Evolutionary conservation across 2,797 vertebrate species (phyloP), one percentile per base, ranked within the genome.

Genomic region (Sebastes elongatus): DNA sequence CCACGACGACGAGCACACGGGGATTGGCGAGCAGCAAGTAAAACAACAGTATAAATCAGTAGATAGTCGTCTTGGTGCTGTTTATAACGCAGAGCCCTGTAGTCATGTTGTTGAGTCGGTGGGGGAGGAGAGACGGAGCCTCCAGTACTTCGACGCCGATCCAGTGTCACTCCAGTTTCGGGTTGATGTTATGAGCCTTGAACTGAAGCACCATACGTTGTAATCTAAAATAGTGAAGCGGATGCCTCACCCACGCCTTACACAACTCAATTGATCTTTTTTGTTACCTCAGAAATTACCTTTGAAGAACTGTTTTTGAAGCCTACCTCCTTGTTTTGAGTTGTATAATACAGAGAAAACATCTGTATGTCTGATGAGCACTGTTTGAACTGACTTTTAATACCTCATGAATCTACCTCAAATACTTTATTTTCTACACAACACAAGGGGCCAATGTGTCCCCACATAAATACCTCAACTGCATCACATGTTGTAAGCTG

Each of bases 91-190:
- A 35, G 64, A 86, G 93, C 88, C 76, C 86, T 68, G 90, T 90
- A 93, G 95, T 95, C 95, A 95, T 95, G 96, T 88, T 93, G 85
- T 25, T 70, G 89, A 84, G 87, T 88, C 84, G 79, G 85, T 94
- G 94, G 94, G 94, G 91, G 93, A 92, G 91, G 84, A 92, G 88
- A 93, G 88, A 81, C 88, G 76, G 66, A 88, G 89, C 84, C 80
- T 74, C 76, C 71, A 32, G 65, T 49, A 74, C 90, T 83, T 83
- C 79, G 76, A 90, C 81, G 78, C 72, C 72, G 80, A 91, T 81
- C 81, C 86, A 83, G 80, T 74, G 79, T 87, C 88, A 23, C 81
- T 86, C 74, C 80, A 78, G 35, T 69, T 82, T 80, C 23, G 74
- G 85, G 38, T 80, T 86, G 46, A 68, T 88, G 75, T 85, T 71